phyloP scores from a whole-genome alignment of 2,888 invertebrate genomes.

The Apodemia mormo region DNA sequence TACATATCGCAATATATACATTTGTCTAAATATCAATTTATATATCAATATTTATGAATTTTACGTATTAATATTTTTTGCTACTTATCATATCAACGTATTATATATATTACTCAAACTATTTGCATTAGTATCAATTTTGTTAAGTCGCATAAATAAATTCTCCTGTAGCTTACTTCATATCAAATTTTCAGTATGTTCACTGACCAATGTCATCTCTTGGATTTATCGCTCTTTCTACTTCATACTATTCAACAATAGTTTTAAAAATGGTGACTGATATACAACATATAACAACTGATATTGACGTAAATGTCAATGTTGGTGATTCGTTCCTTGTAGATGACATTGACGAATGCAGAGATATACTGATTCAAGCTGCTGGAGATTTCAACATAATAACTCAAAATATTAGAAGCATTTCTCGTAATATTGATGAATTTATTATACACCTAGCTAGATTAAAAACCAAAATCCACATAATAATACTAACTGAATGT shows the following conservation, averaged over 20 bases:
- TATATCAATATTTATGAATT: not conserved
- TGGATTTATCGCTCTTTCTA: not conserved
- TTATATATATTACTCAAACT: not conserved
- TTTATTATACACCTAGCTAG: not conserved
- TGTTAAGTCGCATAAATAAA: not conserved
- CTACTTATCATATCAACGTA: not conserved
- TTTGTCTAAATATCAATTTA: not conserved
- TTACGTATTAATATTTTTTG: not conserved
- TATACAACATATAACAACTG: not conserved
- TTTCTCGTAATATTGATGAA: slow-evolving; percentile 21
- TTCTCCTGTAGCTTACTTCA: not conserved
- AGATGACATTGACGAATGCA: not conserved
- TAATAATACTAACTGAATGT: not conserved
- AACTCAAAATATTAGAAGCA: slow-evolving; percentile 21
- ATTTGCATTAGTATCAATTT: not conserved
- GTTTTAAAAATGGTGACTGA: not conserved
- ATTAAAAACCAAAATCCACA: not conserved
- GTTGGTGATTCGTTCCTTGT: not conserved
- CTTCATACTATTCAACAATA: not conserved
- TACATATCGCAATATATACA: not conserved
- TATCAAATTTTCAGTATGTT: not conserved
- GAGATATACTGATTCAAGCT: not conserved
- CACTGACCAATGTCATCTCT: not conserved
- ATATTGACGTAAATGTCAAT: not conserved
- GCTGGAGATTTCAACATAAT: not conserved